phyloP scores from a whole-genome alignment of 1,140 invertebrate genomes.

The Hestina assimilis region DNA sequence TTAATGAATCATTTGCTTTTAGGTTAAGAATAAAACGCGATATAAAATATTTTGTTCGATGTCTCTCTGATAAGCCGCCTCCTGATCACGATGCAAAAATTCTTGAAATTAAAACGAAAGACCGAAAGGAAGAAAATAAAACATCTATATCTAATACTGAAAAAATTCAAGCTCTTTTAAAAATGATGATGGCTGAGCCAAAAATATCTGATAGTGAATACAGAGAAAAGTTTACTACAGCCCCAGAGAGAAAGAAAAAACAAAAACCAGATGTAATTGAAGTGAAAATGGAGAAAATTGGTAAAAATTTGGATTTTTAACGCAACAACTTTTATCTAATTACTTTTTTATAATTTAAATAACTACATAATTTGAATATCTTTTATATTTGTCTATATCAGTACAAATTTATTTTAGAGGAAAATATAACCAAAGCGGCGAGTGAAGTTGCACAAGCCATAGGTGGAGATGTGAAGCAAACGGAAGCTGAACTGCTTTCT shows the following conservation, averaged over 20 bases:
- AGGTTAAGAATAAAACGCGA: conserved; percentile 57
- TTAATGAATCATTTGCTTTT: conserved; percentile 18
- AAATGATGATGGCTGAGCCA: conserved; percentile 67
- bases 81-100: conserved; percentile 48
- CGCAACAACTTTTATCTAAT: neutral
- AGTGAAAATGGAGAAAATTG: conserved; percentile 63
- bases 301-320: conserved; percentile 21
- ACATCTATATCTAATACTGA: conserved; percentile 47
- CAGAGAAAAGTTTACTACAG: conserved; percentile 55
- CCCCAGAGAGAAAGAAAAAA: conserved; percentile 49
- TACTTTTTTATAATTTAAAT: too few species aligned
- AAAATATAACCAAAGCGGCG: conserved; percentile 80
- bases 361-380: too few species aligned
- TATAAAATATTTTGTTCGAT: conserved; percentile 49
- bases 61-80: conserved; percentile 58
- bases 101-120: conserved; percentile 36
- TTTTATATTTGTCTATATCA: too few species aligned
- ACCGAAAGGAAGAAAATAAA: conserved; percentile 33
- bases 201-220: conserved; percentile 60
- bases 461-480: conserved; percentile 83
- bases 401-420: conserved; percentile 53
- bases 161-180: conserved; percentile 67
- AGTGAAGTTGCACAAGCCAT: conserved; percentile 83
- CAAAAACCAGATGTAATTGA: conserved; percentile 51
- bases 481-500: conserved; percentile 86